Conservation (phyloP, 2,888 invertebrate genomes). For the Nomada flava region DNA sequence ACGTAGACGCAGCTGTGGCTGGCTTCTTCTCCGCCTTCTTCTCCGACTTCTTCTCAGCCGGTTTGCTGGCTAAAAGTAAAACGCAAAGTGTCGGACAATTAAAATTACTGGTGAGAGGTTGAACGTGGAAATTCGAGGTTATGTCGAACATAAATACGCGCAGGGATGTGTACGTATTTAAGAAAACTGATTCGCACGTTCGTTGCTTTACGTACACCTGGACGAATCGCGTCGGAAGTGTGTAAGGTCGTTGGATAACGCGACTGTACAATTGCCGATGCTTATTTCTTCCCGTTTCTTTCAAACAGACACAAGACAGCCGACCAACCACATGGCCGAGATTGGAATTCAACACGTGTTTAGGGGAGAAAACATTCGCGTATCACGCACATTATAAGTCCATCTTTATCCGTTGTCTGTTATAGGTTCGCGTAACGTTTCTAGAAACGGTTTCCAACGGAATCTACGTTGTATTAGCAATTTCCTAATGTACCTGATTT, state of each 20-base stretch:
- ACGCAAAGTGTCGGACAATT: neutral
- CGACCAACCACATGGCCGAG: conserved; percentile 54
- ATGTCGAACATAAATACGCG: neutral
- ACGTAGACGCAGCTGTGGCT: conserved; percentile 81
- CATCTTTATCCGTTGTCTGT: neutral
- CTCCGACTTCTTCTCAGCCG: conserved; percentile 79
- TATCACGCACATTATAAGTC: neutral
- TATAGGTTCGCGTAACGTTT: neutral
- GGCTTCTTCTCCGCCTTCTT: conserved; percentile 87
- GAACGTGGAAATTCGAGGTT: conserved; percentile 27
- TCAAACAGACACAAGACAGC: neutral
- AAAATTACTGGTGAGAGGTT: neutral
- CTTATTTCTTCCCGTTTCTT: neutral
- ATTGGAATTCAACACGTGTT: neutral
- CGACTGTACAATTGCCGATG: neutral
- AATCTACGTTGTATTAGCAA: conserved; percentile 6
- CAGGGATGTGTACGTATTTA: no score
- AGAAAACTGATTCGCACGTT: no score
- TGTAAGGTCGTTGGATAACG: no score
- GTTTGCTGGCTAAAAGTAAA: conserved; percentile 78
- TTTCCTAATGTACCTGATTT: conserved; percentile 88
- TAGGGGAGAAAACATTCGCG: neutral
- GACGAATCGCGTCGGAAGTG: no score
- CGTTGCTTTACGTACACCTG: no score
- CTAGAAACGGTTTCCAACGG: neutral